phyloP scores from a whole-genome alignment of 2,888 invertebrate genomes.

The Thera obeliscata region DNA sequence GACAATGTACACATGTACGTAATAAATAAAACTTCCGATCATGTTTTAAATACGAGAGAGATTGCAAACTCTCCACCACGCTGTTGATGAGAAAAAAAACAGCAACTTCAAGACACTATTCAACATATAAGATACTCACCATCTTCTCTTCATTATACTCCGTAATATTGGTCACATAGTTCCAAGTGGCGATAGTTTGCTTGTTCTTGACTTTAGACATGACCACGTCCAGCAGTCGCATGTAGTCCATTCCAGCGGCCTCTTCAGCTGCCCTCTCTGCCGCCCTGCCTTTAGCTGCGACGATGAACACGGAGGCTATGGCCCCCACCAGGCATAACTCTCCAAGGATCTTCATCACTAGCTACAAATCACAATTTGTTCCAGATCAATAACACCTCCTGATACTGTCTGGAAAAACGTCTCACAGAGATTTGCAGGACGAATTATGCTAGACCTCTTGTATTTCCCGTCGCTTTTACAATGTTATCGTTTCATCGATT shows the following conservation, averaged over 20 bases:
- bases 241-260: slow-evolving; percentile 84
- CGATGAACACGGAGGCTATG: slow-evolving; percentile 77
- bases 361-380: slow-evolving; percentile 47
- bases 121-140: slow-evolving; percentile 51
- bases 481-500: no score
- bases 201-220: slow-evolving; percentile 83
- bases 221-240: slow-evolving; percentile 85
- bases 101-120: neutral
- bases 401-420: no score
- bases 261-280: slow-evolving; percentile 83
- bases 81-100: no score
- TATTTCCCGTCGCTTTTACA: no score
- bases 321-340: slow-evolving; percentile 75
- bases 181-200: slow-evolving; percentile 87
- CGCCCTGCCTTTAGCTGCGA: slow-evolving; percentile 74
- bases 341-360: slow-evolving; percentile 74
- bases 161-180: slow-evolving; percentile 90
- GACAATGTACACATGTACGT: no score
- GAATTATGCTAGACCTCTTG: no score
- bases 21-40: no score
- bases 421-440: no score
- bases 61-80: neutral
- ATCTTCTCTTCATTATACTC: slow-evolving; percentile 85
- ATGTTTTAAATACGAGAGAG: no score
- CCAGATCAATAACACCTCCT: neutral